Conservation (phyloP, 2,888 invertebrate species). For the Acleris literana region DNA sequence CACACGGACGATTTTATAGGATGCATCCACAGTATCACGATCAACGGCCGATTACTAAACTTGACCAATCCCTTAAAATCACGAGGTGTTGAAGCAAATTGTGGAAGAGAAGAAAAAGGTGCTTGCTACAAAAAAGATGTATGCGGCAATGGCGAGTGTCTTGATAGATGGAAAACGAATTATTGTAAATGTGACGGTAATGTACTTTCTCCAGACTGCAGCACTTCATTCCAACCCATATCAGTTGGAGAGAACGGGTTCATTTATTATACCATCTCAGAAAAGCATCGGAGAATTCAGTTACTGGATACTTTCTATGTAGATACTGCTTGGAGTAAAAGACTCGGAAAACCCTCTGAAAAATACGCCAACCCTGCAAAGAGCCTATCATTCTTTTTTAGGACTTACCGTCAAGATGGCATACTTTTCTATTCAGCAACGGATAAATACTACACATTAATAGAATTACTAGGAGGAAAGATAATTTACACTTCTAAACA, state of each 20-base stretch:
- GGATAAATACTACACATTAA: slow-evolving; percentile 92
- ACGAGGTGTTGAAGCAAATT: slow-evolving; percentile 89
- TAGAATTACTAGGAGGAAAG: slow-evolving; percentile 90
- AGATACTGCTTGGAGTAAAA: slow-evolving; percentile 87
- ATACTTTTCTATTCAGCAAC: slow-evolving; percentile 94
- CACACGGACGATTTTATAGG: slow-evolving; percentile 97
- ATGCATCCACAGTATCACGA: slow-evolving; percentile 94
- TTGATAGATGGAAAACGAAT: slow-evolving; percentile 92
- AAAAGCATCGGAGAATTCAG: slow-evolving; percentile 94
- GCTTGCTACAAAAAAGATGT: slow-evolving; percentile 84
- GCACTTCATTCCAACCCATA: slow-evolving; percentile 89
- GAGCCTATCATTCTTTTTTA: slow-evolving; percentile 90
- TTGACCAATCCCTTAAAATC: slow-evolving; percentile 90
- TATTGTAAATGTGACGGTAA: slow-evolving; percentile 88
- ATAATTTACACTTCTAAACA: slow-evolving; percentile 91
- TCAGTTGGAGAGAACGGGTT: slow-evolving; percentile 91
- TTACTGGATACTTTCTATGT: slow-evolving; percentile 90
- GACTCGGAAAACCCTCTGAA: slow-evolving; percentile 52
- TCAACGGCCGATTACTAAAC: slow-evolving; percentile 93
- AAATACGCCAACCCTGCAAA: slow-evolving; percentile 84
- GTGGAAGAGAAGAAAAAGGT: slow-evolving; percentile 87
- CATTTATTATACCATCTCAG: slow-evolving; percentile 90
- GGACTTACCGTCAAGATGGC: slow-evolving; percentile 90
- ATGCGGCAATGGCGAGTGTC: slow-evolving; percentile 87
- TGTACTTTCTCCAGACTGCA: slow-evolving; percentile 91